Percentiles rank a stretch among this genome's conserved stretches.
Conservation (phyloP, 2,888 invertebrate species). For the Lypha dubia region DNA sequence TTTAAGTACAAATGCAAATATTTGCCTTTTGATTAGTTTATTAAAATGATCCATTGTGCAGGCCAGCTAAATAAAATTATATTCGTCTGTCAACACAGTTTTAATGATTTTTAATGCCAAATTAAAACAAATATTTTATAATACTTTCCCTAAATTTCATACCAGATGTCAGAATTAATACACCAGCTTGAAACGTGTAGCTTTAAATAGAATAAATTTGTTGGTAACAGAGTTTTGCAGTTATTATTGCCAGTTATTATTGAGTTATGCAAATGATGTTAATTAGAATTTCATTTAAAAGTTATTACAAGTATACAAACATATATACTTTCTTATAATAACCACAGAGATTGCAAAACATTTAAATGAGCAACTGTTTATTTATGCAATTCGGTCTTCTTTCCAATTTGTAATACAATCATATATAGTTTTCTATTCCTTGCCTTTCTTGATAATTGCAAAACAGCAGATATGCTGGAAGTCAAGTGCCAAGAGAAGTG, state of each 20-base stretch:
- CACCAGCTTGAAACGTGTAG: not conserved
- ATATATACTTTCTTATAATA: not conserved
- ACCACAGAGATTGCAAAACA: slow-evolving; percentile 35
- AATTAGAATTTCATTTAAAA: slow-evolving; percentile 65
- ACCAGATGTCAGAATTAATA: not conserved
- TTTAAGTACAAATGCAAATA: too few species aligned
- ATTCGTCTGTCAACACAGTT: too few species aligned
- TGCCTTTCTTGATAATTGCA: slow-evolving; percentile 33
- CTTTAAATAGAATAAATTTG: slow-evolving; percentile 40
- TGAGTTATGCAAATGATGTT: slow-evolving; percentile 72
- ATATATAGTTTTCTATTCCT: slow-evolving; percentile 5
- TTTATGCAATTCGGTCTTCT: slow-evolving; percentile 20
- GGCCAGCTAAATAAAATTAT: too few species aligned
- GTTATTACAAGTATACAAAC: slow-evolving; percentile 13
- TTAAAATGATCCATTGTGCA: too few species aligned
- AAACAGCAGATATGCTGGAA: slow-evolving; percentile 8
- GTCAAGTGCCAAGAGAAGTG: slow-evolving; percentile 69
- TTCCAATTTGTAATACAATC: slow-evolving; percentile 21
- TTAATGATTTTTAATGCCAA: too few species aligned
- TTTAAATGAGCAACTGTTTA: slow-evolving; percentile 44
- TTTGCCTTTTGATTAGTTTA: too few species aligned
- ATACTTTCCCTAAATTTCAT: too few species aligned
- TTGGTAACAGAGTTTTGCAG: slow-evolving; percentile 39
- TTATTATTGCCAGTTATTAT: slow-evolving; percentile 63
- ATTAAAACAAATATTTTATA: too few species aligned